These are phyloP conservation scores for Corythoichthys haematopterus DNA, from an alignment of 2,113 vertebrate species.

Conservation along the genomic window DNA sequence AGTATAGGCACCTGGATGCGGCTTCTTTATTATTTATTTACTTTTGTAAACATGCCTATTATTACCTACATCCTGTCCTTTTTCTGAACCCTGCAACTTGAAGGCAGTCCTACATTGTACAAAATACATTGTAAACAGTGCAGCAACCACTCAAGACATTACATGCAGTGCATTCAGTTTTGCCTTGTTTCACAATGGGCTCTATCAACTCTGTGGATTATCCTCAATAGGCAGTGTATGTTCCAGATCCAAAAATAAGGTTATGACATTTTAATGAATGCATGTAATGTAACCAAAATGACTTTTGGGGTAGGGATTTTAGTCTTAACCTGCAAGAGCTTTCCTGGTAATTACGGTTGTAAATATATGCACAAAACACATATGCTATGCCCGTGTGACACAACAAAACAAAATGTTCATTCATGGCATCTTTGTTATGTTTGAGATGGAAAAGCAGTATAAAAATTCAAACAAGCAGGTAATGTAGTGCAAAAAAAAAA, in stretches of 20 bases:
- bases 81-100: not conserved
- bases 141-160: not conserved
- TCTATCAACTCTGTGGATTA: not conserved
- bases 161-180: not conserved
- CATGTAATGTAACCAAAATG: not conserved
- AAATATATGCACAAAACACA: not conserved
- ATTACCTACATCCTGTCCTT: not conserved
- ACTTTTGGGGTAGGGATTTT: not conserved
- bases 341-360: not conserved
- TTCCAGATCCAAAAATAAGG: not conserved
- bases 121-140: not conserved
- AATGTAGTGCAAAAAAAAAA: not conserved
- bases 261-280: not conserved
- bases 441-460: not conserved
- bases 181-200: not conserved
- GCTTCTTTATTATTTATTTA: slow-evolving; percentile 4
- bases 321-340: not conserved
- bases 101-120: not conserved
- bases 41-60: not conserved
- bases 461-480: not conserved
- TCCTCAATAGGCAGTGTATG: not conserved
- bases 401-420: not conserved
- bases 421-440: not conserved
- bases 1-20: not conserved
- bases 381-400: not conserved